Evolutionary conservation across 2,888 invertebrate genomes (phyloP).

Genomic region (Drosophila meridiana): DNA sequence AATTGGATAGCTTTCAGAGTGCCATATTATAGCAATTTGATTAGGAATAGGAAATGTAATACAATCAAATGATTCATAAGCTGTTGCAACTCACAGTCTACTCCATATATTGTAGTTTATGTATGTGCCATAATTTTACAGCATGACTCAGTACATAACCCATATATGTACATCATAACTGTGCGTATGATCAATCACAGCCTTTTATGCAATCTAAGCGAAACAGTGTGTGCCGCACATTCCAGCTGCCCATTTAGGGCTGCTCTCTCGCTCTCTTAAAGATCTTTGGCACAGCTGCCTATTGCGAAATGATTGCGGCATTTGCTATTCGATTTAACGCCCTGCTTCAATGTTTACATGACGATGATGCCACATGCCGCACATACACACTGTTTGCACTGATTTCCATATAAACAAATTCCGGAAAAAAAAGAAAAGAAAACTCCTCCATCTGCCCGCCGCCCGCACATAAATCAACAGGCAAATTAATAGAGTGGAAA

Average conservation of each 20-base stretch:
- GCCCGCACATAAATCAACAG: slow-evolving; percentile 68
- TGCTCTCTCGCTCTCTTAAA: not conserved
- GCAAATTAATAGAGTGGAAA: slow-evolving; percentile 78
- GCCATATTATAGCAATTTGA: not conserved
- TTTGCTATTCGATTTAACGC: slow-evolving; percentile 58
- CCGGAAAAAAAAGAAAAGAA: slow-evolving; percentile 13
- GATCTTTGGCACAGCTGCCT: not conserved
- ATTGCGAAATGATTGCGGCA: slow-evolving; percentile 45
- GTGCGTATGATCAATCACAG: slow-evolving; percentile 26
- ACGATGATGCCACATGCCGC: slow-evolving; percentile 23
- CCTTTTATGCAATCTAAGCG: slow-evolving; percentile 36
- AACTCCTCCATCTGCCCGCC: slow-evolving; percentile 13
- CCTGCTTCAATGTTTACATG: slow-evolving; percentile 52
- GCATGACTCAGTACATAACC: slow-evolving; percentile 18
- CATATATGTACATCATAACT: not conserved
- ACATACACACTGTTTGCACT: slow-evolving; percentile 32
- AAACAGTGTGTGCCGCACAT: slow-evolving; percentile 20
- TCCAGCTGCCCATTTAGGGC: slow-evolving; percentile 10
- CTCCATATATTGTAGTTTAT: not conserved
- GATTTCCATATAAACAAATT: slow-evolving; percentile 51
- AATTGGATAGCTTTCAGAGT: slow-evolving; percentile 3
- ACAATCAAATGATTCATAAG: slow-evolving; percentile 22
- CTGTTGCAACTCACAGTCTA: not conserved
- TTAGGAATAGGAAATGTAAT: not conserved
- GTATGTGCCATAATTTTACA: not conserved